Evolutionary conservation across 2,888 invertebrate genomes (phyloP).

Genomic region (Bombylius major): DNA sequence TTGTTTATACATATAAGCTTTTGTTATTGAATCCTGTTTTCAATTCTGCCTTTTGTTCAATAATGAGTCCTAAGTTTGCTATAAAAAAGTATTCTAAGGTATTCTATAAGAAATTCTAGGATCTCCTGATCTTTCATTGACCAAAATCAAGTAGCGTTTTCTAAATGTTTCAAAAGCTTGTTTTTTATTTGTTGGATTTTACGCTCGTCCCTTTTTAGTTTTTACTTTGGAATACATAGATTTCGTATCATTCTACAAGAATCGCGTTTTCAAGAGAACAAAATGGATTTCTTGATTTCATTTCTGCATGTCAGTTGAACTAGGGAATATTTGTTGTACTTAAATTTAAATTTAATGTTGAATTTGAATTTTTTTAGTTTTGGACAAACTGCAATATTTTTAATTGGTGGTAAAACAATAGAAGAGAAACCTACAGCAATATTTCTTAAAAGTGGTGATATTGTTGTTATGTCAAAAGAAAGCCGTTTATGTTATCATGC

Average conservation of each 20-base stretch:
- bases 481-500: conserved; percentile 86
- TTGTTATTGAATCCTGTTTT: no score
- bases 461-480: conserved; percentile 77
- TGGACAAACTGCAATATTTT: conserved; percentile 88
- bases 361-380: conserved; percentile 49
- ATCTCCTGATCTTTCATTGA: no score
- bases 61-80: no score
- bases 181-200: no score
- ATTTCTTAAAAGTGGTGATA: conserved; percentile 76
- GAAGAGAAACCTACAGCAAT: conserved; percentile 56
- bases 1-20: no score
- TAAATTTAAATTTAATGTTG: not conserved
- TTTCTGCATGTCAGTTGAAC: not conserved
- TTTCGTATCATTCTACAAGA: no score
- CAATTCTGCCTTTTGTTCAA: no score
- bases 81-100: no score
- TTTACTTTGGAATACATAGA: not conserved
- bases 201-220: not conserved
- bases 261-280: no score
- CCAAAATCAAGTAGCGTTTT: no score
- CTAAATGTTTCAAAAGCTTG: no score
- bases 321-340: not conserved
- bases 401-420: conserved; percentile 71
- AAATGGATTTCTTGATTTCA: not conserved
- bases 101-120: no score